Percentiles rank a stretch among this genome's conserved stretches.
Conservation (phyloP, 1,140 invertebrate species). For the Drosophila sucinea region DNA sequence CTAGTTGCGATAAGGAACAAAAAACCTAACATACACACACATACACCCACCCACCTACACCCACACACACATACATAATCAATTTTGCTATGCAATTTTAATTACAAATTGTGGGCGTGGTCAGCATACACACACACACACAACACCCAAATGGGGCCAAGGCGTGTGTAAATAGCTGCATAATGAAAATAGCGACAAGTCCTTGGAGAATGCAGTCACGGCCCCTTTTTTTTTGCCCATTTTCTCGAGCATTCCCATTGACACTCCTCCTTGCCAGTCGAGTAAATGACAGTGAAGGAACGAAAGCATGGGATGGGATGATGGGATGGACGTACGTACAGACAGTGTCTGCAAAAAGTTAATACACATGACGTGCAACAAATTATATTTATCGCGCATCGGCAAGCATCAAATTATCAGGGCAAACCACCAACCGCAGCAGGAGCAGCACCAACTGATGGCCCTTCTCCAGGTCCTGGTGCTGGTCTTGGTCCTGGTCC, state of each 20-base stretch:
- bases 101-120: constrained; percentile 76
- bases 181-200: constrained; percentile 52
- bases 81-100: constrained; percentile 79
- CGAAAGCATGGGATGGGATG: not conserved
- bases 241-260: constrained; percentile 4
- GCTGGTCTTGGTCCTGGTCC: constrained; percentile 16
- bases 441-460: constrained; percentile 22
- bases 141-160: not conserved
- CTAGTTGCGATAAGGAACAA: not conserved
- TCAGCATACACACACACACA: constrained; percentile 46
- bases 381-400: constrained; percentile 83
- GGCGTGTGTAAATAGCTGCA: constrained; percentile 60
- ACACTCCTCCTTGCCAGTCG: constrained; percentile 5
- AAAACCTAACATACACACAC: constrained; percentile 1
- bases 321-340: constrained; percentile 24
- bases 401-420: constrained; percentile 80
- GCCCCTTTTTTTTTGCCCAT: constrained; percentile 12
- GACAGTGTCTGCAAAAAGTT: constrained; percentile 75
- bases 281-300: constrained; percentile 1
- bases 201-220: constrained; percentile 15
- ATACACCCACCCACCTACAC: constrained; percentile 14
- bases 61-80: constrained; percentile 57
- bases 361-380: constrained; percentile 82
- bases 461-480: not conserved
- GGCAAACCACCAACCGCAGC: constrained; percentile 50